Conservation (phyloP, 1,140 invertebrate genomes). For the Hypsibius dujardini region DNA sequence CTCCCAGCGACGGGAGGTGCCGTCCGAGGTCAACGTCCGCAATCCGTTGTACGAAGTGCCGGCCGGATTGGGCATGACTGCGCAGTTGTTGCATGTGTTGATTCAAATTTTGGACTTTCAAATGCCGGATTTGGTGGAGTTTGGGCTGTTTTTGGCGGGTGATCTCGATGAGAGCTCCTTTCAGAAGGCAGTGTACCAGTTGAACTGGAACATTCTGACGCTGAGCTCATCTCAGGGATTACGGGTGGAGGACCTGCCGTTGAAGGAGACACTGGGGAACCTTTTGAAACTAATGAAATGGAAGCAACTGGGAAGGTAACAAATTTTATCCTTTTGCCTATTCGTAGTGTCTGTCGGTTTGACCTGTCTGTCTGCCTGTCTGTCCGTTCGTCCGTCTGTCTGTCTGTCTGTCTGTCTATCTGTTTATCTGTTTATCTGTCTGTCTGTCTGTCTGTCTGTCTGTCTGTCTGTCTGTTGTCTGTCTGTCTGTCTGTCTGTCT, state of each 20-base stretch:
- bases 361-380: too few species aligned
- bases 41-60: slow-evolving; percentile 9
- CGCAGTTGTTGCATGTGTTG: background rate
- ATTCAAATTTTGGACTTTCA: slow-evolving; percentile 10
- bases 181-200: background rate
- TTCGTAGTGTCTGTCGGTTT: too few species aligned
- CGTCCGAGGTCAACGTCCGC: background rate
- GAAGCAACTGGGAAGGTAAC: background rate
- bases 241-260: background rate
- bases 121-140: background rate
- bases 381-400: too few species aligned
- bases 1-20: background rate
- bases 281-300: background rate
- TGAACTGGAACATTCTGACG: slow-evolving; percentile 6
- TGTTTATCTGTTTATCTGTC: too few species aligned
- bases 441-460: too few species aligned
- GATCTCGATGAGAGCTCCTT: background rate
- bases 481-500: too few species aligned
- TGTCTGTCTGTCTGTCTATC: too few species aligned
- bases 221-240: background rate
- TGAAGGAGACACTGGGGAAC: background rate
- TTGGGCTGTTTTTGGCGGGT: background rate
- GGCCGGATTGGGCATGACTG: background rate
- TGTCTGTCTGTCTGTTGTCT: too few species aligned
- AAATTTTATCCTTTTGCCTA: too few species aligned